These are phyloP conservation scores for Scomber japonicus DNA, from an alignment of 2,113 vertebrate genomes.

Conservation along the genomic window DNA sequence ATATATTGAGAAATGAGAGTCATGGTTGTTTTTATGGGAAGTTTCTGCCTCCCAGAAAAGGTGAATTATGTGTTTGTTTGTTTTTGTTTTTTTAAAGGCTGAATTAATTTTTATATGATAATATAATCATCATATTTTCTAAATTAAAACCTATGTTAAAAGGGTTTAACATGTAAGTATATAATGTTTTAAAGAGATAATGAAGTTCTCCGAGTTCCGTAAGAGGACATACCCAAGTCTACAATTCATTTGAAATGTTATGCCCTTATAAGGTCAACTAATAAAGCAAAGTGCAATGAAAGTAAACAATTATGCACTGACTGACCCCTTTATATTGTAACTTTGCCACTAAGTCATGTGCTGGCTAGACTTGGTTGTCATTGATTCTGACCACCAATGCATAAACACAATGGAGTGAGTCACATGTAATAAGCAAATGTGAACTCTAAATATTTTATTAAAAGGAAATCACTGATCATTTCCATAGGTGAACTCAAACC, in stretches of 20 bases:
- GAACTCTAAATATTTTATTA: neutral
- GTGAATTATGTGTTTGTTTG: no score
- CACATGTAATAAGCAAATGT: no score
- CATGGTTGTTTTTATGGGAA: no score
- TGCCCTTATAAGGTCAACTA: neutral
- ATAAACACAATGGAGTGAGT: conserved; percentile 5
- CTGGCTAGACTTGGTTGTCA: neutral
- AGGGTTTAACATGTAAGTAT: neutral
- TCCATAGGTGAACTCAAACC: neutral
- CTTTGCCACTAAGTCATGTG: neutral
- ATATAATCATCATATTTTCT: no score
- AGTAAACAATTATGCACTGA: neutral
- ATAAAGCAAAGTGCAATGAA: neutral
- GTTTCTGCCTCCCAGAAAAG: no score
- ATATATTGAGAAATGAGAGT: neutral
- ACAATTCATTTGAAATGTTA: neutral
- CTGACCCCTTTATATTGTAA: conserved; percentile 11
- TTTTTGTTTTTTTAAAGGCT: no score
- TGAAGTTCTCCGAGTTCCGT: neutral
- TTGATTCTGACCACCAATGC: neutral
- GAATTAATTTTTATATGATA: no score
- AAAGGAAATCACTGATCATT: neutral
- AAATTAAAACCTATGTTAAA: no score
- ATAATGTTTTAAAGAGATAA: neutral
- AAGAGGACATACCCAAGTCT: neutral